phyloP scores from a whole-genome alignment of 2,113 vertebrate genomes.

The Indicator indicator region DNA sequence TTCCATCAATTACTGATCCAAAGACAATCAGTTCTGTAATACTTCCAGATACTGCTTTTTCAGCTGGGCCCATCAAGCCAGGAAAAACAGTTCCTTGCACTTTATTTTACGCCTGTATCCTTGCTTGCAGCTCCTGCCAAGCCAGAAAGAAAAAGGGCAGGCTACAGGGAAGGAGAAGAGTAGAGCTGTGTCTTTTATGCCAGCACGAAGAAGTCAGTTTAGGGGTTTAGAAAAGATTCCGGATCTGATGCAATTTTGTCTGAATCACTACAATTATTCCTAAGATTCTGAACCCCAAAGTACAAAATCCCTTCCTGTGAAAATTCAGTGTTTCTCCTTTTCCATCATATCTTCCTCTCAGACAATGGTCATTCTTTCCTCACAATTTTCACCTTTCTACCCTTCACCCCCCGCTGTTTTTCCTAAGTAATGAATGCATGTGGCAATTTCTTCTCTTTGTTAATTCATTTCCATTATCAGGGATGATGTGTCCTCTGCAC shows the following conservation, averaged over 20 bases:
- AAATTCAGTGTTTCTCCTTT: neutral
- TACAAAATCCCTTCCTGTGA: neutral
- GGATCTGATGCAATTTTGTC: neutral
- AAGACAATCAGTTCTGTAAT: constrained; percentile 23
- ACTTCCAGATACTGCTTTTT: neutral
- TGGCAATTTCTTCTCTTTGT: neutral
- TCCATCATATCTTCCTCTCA: neutral
- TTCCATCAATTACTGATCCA: constrained; percentile 35
- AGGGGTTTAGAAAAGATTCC: neutral
- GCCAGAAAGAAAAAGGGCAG: neutral
- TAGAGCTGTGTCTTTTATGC: neutral
- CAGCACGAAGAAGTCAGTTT: neutral
- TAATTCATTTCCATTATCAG: neutral
- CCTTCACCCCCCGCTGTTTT: neutral
- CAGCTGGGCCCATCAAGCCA: neutral
- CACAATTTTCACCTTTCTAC: neutral
- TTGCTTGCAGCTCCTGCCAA: neutral
- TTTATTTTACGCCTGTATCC: neutral
- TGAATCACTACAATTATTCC: neutral
- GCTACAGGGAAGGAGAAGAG: neutral
- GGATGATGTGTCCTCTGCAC: neutral
- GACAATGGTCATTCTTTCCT: neutral
- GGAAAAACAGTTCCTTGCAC: neutral
- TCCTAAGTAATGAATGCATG: neutral
- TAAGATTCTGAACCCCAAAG: neutral